Percentiles rank a stretch among this genome's conserved stretches.
These are phyloP conservation scores for Drosophila meridionalis DNA, from an alignment of 2,888 invertebrate genomes.

Conservation along the genomic window DNA sequence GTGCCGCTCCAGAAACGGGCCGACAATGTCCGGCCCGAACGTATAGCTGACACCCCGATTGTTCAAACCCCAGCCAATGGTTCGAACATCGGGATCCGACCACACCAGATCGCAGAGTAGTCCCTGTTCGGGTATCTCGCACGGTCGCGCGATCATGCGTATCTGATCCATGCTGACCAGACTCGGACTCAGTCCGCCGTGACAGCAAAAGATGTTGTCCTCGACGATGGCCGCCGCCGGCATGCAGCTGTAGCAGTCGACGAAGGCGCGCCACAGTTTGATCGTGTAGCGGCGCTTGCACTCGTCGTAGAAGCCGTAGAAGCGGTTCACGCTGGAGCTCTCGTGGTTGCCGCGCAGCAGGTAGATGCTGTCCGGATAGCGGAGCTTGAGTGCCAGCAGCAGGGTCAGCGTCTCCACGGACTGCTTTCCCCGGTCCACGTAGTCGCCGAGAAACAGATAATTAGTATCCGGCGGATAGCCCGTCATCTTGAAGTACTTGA, in stretches of 20 bases:
- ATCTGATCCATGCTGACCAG: slow-evolving; percentile 99
- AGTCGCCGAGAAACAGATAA: slow-evolving; percentile 97
- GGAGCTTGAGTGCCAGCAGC: slow-evolving; percentile 97
- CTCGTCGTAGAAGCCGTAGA: slow-evolving; percentile 98
- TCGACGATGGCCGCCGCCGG: slow-evolving; percentile 96
- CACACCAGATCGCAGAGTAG: slow-evolving; percentile 97
- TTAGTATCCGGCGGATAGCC: slow-evolving; percentile 99
- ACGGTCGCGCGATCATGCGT: slow-evolving; percentile 97
- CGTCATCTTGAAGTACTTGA: slow-evolving; percentile 98
- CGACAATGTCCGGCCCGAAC: slow-evolving; percentile 98
- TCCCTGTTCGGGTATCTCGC: slow-evolving; percentile 98
- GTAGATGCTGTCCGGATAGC: slow-evolving; percentile 98
- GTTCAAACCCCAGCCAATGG: slow-evolving; percentile 99
- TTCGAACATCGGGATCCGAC: slow-evolving; percentile 97
- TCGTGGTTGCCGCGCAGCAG: slow-evolving; percentile 98
- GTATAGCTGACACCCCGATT: slow-evolving; percentile 99
- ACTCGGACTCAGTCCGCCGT: slow-evolving; percentile 93
- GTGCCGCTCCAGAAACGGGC: slow-evolving; percentile 98
- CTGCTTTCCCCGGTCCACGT: slow-evolving; percentile 91
- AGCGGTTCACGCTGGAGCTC: slow-evolving; percentile 98
- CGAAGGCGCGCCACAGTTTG: slow-evolving; percentile 99
- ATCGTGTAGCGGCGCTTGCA: slow-evolving; percentile 97
- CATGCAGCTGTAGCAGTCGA: slow-evolving; percentile 97
- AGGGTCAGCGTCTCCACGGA: slow-evolving; percentile 97
- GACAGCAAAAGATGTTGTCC: slow-evolving; percentile 90